phyloP scores from a whole-genome alignment of 2,797 vertebrate species.

The Notoglanidium macrostoma region DNA sequence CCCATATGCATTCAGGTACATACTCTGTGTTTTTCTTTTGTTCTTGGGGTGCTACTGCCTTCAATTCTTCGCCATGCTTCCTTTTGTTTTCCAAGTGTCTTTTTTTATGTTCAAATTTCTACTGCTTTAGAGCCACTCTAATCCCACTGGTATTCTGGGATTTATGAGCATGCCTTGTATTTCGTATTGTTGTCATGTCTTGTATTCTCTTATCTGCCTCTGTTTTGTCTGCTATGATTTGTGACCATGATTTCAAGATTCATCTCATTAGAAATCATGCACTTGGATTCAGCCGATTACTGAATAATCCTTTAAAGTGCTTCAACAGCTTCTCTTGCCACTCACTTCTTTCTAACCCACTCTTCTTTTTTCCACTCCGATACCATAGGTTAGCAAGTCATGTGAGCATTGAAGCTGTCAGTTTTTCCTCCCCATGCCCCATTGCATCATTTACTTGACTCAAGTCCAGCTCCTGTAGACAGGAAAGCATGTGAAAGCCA shows the following conservation, averaged over 20 bases:
- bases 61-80: neutral
- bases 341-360: neutral
- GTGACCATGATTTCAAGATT: neutral
- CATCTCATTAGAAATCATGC: neutral
- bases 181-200: conserved; percentile 3
- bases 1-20: neutral
- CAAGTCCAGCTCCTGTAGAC: conserved; percentile 25
- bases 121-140: neutral
- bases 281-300: neutral
- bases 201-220: neutral
- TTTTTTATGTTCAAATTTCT: neutral
- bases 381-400: conserved; percentile 30
- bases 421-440: neutral
- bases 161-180: conserved; percentile 8
- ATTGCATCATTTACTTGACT: conserved; percentile 23
- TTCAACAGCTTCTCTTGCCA: conserved; percentile 8
- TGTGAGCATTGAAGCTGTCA: conserved; percentile 28
- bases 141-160: neutral
- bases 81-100: neutral
- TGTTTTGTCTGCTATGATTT: neutral
- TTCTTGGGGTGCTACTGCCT: neutral
- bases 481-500: conserved; percentile 23
- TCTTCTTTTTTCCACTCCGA: conserved; percentile 4
- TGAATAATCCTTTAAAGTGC: neutral
- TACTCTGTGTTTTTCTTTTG: neutral